These are phyloP conservation scores for Atrina japonica DNA, from an alignment of 2,888 invertebrate species.

Conservation along the genomic window DNA sequence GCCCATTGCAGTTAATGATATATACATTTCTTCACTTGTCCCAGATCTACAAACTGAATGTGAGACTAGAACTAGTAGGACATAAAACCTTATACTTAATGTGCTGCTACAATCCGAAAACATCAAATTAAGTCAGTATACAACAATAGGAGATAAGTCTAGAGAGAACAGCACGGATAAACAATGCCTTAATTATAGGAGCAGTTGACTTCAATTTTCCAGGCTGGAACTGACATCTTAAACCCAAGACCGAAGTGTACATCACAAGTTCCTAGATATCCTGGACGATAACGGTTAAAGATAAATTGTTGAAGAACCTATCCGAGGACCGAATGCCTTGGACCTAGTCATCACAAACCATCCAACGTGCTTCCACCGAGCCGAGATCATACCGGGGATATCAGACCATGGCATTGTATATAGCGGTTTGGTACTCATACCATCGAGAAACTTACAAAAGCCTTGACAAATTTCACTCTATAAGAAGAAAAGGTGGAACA, in stretches of 20 bases:
- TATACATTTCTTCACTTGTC: not conserved
- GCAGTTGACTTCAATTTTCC: not conserved
- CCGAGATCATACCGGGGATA: slow-evolving; percentile 34
- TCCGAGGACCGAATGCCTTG: slow-evolving; percentile 23
- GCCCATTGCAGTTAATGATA: not conserved
- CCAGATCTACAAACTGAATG: slow-evolving; percentile 10
- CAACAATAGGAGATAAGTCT: not conserved
- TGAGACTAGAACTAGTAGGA: too few relatives aligned
- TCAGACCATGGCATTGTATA: slow-evolving; percentile 46
- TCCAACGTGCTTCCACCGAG: slow-evolving; percentile 17
- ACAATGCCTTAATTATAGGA: not conserved
- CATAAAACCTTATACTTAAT: not conserved
- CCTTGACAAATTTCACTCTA: slow-evolving; percentile 33
- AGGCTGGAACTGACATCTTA: slow-evolving; percentile 13
- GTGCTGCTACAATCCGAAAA: slow-evolving; percentile 1
- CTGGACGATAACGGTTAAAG: slow-evolving; percentile 29
- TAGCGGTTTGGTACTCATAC: slow-evolving; percentile 17
- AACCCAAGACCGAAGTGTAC: slow-evolving; percentile 11
- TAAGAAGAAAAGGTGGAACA: slow-evolving; percentile 38
- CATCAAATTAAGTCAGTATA: not conserved
- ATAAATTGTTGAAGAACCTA: slow-evolving; percentile 32
- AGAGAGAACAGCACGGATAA: too few relatives aligned
- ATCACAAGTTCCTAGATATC: slow-evolving; percentile 20
- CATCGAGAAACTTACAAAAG: slow-evolving; percentile 14
- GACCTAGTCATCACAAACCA: slow-evolving; percentile 37